Evolutionary conservation across 2,888 invertebrate genomes (phyloP).

Genomic region (Molorchus minor): DNA sequence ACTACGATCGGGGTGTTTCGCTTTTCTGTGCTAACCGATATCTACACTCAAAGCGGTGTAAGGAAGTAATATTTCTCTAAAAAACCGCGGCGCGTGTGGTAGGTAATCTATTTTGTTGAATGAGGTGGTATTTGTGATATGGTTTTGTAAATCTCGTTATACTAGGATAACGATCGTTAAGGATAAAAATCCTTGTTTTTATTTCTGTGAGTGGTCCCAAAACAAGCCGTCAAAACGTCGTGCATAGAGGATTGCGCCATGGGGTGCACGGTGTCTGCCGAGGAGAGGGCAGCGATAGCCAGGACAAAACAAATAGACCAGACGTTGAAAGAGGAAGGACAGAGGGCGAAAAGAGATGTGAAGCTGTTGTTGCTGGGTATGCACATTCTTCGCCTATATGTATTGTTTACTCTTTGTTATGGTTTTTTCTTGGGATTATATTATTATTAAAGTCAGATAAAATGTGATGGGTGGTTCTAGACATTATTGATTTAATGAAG

Average conservation of each 20-base stretch:
- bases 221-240: conserved; percentile 55
- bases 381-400: conserved; percentile 42
- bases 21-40: background rate
- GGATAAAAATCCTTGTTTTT: conserved; percentile 7
- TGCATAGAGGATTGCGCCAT: conserved; percentile 67
- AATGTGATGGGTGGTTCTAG: no score
- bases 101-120: conserved; percentile 11
- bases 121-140: conserved; percentile 15
- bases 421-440: no score
- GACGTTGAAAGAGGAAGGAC: conserved; percentile 97
- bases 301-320: conserved; percentile 98
- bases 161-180: conserved; percentile 9
- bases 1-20: background rate
- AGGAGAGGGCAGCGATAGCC: conserved; percentile 98
- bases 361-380: conserved; percentile 96
- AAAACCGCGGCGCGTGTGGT: background rate
- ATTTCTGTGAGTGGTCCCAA: conserved; percentile 24
- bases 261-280: conserved; percentile 99
- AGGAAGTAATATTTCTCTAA: background rate
- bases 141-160: conserved; percentile 16
- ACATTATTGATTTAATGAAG: no score
- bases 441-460: no score
- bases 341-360: conserved; percentile 98
- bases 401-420: background rate
- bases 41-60: background rate